Evolutionary conservation across 92 coral and sea anemone genomes (phyloP).

Genomic region (Bergia sp.): DNA sequence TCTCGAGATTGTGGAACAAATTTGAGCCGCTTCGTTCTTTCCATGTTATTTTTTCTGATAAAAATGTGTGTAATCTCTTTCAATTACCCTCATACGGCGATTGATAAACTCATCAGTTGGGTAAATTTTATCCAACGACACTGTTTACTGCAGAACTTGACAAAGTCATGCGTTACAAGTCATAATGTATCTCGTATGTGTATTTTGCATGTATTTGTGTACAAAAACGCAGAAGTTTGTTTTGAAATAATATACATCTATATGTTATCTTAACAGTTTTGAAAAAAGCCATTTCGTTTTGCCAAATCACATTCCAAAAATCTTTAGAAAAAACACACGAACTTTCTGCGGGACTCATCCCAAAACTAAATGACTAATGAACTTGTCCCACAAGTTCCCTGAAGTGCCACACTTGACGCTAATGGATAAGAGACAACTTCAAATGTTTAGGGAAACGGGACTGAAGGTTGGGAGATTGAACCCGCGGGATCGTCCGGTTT

Average conservation of each 20-base stretch:
- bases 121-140: slow-evolving; percentile 19
- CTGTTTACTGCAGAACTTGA: slow-evolving; percentile 26
- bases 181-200: slow-evolving; percentile 16
- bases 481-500: slow-evolving; percentile 25
- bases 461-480: slow-evolving; percentile 11
- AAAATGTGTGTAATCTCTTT: slow-evolving; percentile 2
- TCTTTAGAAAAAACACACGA: slow-evolving; percentile 11
- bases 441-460: slow-evolving; percentile 1
- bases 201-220: slow-evolving; percentile 15
- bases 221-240: slow-evolving; percentile 22
- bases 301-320: slow-evolving; percentile 11
- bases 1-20: background rate
- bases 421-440: slow-evolving; percentile 13
- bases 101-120: slow-evolving; percentile 4
- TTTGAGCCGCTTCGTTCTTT: slow-evolving; percentile 6
- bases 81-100: background rate
- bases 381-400: slow-evolving; percentile 19
- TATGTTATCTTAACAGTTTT: slow-evolving; percentile 20
- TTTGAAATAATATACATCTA: slow-evolving; percentile 16
- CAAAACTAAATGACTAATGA: background rate
- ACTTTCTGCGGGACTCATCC: slow-evolving; percentile 19
- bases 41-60: background rate
- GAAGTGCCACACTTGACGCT: slow-evolving; percentile 3
- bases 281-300: slow-evolving; percentile 24
- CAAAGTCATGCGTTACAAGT: slow-evolving; percentile 20